Conservation (phyloP, 2,888 invertebrate species). For the Byasa hedistus region DNA sequence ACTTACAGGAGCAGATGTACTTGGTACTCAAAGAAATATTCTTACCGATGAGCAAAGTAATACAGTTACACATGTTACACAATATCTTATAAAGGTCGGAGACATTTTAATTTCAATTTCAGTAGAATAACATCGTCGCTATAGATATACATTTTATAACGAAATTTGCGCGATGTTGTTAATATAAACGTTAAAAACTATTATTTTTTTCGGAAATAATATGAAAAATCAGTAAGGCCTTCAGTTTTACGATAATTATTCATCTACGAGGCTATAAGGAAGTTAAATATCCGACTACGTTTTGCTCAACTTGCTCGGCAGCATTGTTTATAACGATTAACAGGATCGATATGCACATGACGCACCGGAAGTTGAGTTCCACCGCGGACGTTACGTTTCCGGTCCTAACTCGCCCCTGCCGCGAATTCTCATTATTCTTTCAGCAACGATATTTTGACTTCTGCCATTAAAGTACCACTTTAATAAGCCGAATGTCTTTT, state of each 20-base stretch:
- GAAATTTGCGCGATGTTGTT: too few species aligned
- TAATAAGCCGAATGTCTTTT: constrained; percentile 44
- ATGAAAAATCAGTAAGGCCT: too few species aligned
- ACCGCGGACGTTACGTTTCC: constrained; percentile 70
- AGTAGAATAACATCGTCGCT: too few species aligned
- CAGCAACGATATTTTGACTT: constrained; percentile 77
- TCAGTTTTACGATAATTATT: background rate
- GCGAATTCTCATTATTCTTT: constrained; percentile 73
- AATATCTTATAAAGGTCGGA: too few species aligned
- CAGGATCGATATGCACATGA: constrained; percentile 47
- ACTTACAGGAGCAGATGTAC: background rate
- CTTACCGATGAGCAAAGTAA: background rate
- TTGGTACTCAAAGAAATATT: background rate
- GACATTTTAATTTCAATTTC: too few species aligned
- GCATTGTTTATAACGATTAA: constrained; percentile 18
- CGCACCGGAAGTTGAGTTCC: constrained; percentile 63
- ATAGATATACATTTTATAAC: too few species aligned
- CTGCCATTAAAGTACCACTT: constrained; percentile 57
- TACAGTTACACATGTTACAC: too few species aligned
- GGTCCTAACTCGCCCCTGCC: constrained; percentile 49
- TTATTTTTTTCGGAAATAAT: too few species aligned
- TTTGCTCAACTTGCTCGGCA: background rate
- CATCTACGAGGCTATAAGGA: background rate
- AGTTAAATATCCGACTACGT: background rate
- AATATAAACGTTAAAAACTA: too few species aligned